phyloP scores from a whole-genome alignment of 2,113 vertebrate species.

The Pithys albifrons region DNA sequence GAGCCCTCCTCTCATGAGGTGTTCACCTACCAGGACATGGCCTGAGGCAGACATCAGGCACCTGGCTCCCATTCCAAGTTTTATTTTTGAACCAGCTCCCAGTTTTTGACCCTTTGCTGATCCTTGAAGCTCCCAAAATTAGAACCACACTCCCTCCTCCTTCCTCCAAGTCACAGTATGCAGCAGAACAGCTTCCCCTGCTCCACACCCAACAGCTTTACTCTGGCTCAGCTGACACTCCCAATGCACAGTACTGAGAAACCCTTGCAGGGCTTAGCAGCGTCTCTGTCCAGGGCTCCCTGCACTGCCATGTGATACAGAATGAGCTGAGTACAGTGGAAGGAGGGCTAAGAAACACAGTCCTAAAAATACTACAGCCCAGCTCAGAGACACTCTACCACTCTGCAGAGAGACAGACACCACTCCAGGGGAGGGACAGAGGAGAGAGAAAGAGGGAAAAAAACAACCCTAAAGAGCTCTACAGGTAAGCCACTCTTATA shows the following conservation, averaged over 20 bases:
- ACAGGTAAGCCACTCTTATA: not conserved
- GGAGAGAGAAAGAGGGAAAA: fast-evolving
- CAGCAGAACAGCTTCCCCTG: not conserved
- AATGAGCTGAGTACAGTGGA: not conserved
- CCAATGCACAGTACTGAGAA: fast-evolving
- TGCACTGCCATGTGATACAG: not conserved
- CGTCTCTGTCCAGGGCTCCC: not conserved
- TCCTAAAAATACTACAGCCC: not conserved
- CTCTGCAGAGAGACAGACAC: not conserved
- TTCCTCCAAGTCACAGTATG: fast-evolving
- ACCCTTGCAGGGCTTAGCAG: not conserved
- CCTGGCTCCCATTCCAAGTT: not conserved
- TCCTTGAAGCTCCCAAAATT: not conserved
- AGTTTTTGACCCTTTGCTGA: not conserved
- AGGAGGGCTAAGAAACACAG: fast-evolving
- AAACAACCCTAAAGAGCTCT: fast-evolving
- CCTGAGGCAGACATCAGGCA: not conserved
- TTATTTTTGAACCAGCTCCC: not conserved
- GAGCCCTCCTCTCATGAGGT: not conserved
- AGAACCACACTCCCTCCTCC: not conserved
- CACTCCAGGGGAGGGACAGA: not conserved
- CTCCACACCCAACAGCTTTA: not conserved
- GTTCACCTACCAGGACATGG: not conserved
- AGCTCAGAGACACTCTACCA: fast-evolving
- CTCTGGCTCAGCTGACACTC: not conserved